Conservation (phyloP, 2,797 vertebrate species). For the Enteromius argenteus region DNA sequence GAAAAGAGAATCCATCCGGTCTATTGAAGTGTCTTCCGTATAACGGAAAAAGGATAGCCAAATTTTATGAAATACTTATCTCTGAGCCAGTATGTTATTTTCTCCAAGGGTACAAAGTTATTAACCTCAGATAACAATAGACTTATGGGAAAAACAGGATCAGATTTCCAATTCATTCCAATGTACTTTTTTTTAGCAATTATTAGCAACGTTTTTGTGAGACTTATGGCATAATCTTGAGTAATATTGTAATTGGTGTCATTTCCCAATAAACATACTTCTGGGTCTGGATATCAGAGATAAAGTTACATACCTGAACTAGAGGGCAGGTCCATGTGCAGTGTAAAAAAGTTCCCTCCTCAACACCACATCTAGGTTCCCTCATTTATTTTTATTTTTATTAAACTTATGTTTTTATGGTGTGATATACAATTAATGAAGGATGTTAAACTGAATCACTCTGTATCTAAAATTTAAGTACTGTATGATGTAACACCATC, state of each 20-base stretch:
- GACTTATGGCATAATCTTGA: not conserved
- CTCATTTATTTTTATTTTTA: no score
- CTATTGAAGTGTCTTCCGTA: not conserved
- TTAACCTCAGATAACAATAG: not conserved
- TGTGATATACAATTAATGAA: not conserved
- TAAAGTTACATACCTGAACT: not conserved
- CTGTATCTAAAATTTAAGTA: not conserved
- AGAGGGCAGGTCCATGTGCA: not conserved
- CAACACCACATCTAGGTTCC: no score
- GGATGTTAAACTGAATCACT: not conserved
- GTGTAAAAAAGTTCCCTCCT: not conserved
- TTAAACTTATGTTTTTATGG: not conserved
- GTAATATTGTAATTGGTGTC: not conserved
- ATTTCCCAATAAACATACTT: not conserved
- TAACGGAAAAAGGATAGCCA: not conserved
- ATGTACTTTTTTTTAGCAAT: not conserved
- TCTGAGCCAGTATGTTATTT: not conserved
- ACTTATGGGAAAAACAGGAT: not conserved
- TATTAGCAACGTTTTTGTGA: no score
- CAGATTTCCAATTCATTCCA: not conserved
- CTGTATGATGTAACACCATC: not conserved
- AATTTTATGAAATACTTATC: not conserved
- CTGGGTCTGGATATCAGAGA: not conserved
- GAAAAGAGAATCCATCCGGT: not conserved
- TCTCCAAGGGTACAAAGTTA: not conserved